Evolutionary conservation across 2,888 invertebrate genomes (phyloP), one percentile per base, ranked within the genome.

Genomic region (Drosophila pseudotalamancana): DNA sequence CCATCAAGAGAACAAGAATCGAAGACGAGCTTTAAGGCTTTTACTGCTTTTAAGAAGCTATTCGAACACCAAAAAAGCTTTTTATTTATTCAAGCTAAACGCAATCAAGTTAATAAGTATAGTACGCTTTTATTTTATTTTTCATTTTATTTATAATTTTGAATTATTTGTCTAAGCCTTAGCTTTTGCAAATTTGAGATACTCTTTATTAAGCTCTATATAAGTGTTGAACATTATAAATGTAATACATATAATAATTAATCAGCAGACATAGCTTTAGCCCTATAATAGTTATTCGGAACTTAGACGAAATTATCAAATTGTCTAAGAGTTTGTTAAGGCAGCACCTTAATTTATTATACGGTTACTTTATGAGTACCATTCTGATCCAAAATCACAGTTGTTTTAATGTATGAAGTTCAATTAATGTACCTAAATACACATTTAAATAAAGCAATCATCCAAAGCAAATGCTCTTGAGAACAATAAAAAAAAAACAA

Each of bases 221-320:
- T 49, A 70, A 76, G 77, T 72, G 79, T 79, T 76, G 27, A 66
- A 62, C 79, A 76, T 76, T 79, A 50, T 67, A 35, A 79, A 72
- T 79, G 72, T 79, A 75, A 75, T 57, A 53, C 49, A 57, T 50
- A 53, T 27, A 29, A 57, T n/a, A n/a, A n/a, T 40, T 63, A 76
- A 6, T 35, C 42, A 43, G 23, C 12, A 31, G 23, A 12, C 18
- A 29, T 57, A 31, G 55, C 55, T 48, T 53, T 55, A 53, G 62
- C 23, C 37, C 25, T 46, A 48, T 49, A 51, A 57, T 67, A 73
- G 21, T 34, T 45, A 50, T 51, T 31, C 50, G 59, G 53, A 45
- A 40, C 32, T 32, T 60, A 53, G 25, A 35, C 60, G 55, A 48
- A 60, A 66, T 66, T 55, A 46, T 8, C 53, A 19, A 53, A 54